Evolutionary conservation across 2,797 vertebrate genomes (phyloP).

Genomic region (Coilia nasus): DNA sequence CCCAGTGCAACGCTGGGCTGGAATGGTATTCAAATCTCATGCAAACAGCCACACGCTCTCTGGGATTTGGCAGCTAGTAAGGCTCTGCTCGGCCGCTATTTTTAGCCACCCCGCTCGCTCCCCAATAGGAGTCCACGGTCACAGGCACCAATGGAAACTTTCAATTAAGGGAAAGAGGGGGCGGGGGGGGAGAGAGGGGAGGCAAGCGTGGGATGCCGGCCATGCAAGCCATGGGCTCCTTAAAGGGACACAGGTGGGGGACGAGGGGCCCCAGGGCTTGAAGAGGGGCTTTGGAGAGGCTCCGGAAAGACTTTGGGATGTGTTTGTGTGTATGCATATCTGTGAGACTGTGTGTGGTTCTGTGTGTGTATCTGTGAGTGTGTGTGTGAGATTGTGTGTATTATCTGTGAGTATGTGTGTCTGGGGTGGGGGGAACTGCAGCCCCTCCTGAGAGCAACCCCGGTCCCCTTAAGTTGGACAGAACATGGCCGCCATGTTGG

Average conservation of each 20-base stretch:
- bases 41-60: conserved; percentile 67
- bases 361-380: too few relatives aligned
- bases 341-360: too few relatives aligned
- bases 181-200: conserved; percentile 48
- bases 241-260: conserved; percentile 8
- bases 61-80: conserved; percentile 71
- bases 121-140: conserved; percentile 69
- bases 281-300: neutral
- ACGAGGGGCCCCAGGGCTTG: neutral
- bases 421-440: neutral
- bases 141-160: conserved; percentile 77
- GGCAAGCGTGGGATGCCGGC: neutral
- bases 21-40: conserved; percentile 77
- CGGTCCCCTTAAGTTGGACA: neutral
- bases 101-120: conserved; percentile 67
- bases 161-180: conserved; percentile 65
- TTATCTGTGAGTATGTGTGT: too few relatives aligned
- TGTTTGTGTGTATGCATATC: too few relatives aligned
- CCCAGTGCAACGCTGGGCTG: conserved; percentile 50
- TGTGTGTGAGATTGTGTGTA: too few relatives aligned
- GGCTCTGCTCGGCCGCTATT: conserved; percentile 75
- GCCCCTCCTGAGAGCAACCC: neutral
- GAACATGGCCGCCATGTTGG: conserved; percentile 53
- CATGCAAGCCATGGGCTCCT: neutral
- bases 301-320: neutral